These are phyloP conservation scores for Scaptodrosophila latifasciaeformis DNA, from an alignment of 2,888 invertebrate species.

Conservation along the genomic window DNA sequence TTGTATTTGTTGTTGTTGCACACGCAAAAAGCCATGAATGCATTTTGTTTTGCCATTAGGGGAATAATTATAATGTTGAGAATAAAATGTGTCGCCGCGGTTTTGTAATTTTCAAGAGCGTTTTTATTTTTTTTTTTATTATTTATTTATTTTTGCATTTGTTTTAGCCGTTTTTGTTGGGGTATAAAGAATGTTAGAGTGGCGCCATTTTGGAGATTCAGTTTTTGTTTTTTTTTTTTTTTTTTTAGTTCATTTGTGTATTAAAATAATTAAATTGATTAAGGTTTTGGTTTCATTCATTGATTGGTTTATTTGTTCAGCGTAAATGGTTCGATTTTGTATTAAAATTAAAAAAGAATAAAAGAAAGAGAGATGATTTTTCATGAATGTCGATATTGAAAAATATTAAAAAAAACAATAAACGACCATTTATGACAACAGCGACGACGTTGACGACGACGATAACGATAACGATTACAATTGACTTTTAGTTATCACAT, in stretches of 20 bases:
- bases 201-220: slow-evolving; percentile 29
- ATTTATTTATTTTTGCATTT: slow-evolving; percentile 45
- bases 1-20: slow-evolving; percentile 19
- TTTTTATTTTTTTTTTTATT: slow-evolving; percentile 23
- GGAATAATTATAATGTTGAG: slow-evolving; percentile 9
- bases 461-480: slow-evolving; percentile 25
- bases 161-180: slow-evolving; percentile 60
- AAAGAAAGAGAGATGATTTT: slow-evolving; percentile 58
- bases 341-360: slow-evolving; percentile 49
- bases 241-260: slow-evolving; percentile 20
- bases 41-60: slow-evolving; percentile 51
- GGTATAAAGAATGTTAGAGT: slow-evolving; percentile 12
- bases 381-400: slow-evolving; percentile 55
- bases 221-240: slow-evolving; percentile 22
- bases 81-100: background rate
- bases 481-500: slow-evolving; percentile 13
- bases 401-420: too few relatives aligned
- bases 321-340: slow-evolving; percentile 48
- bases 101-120: slow-evolving; percentile 4
- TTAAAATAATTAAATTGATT: slow-evolving; percentile 25
- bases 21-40: slow-evolving; percentile 69
- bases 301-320: slow-evolving; percentile 17
- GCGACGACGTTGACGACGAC: slow-evolving; percentile 25
- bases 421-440: slow-evolving; percentile 20
- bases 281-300: slow-evolving; percentile 14